phyloP scores from a whole-genome alignment of 2,888 invertebrate species.

The Hyposoter didymator region DNA sequence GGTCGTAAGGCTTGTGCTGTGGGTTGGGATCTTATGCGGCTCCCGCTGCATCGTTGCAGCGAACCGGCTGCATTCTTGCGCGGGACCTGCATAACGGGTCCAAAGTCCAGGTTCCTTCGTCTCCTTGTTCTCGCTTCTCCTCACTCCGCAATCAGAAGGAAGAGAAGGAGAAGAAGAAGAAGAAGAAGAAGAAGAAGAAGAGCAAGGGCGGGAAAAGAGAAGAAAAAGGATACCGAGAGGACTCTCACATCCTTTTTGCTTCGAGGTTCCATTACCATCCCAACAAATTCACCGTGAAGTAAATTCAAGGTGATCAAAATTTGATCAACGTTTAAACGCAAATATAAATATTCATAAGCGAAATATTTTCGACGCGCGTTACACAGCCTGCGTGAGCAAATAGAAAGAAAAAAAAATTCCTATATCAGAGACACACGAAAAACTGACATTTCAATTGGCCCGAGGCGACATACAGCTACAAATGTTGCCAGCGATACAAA shows the following conservation, averaged over 20 bases:
- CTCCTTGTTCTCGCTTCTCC: constrained; percentile 30
- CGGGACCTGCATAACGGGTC: constrained; percentile 77
- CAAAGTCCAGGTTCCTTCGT: constrained; percentile 67
- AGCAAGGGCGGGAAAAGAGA: neutral
- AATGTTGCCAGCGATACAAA: neutral
- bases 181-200: neutral
- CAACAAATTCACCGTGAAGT: constrained; percentile 8
- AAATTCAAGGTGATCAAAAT: neutral
- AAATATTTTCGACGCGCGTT: neutral
- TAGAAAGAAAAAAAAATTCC: neutral
- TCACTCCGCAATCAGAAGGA: constrained; percentile 7
- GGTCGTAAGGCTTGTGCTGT: constrained; percentile 42
- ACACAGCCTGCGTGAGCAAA: neutral
- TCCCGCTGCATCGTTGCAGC: constrained; percentile 59
- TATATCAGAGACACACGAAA: constrained; percentile 3
- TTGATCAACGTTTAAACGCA: neutral
- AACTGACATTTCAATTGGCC: constrained; percentile 21
- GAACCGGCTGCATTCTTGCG: constrained; percentile 77
- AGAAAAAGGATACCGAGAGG: neutral
- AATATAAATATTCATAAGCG: neutral
- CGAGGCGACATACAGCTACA: neutral
- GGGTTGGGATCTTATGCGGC: constrained; percentile 30
- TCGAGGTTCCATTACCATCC: constrained; percentile 6
- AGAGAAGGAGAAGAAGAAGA: neutral
- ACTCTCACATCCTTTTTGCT: constrained; percentile 15